A percentile compares a stretch with the other conserved stretches of the same genome.
These are phyloP conservation scores for Tenthredo mesomela DNA, from an alignment of 2,888 invertebrate species.

Conservation along the genomic window DNA sequence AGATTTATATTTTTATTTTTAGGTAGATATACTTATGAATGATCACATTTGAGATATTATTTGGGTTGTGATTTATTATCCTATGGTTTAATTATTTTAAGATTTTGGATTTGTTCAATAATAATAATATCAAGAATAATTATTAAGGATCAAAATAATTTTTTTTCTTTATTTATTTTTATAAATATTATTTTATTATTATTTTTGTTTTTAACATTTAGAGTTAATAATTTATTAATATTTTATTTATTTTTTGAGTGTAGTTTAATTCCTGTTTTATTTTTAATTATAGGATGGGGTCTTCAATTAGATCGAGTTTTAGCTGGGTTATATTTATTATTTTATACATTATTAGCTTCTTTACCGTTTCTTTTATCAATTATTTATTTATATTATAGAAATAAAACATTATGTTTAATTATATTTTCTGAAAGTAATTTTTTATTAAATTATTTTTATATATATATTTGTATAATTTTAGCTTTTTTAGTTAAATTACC, in stretches of 20 bases:
- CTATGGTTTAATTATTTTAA: constrained; percentile 75
- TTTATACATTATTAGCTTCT: constrained; percentile 86
- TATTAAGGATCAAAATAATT: constrained; percentile 77
- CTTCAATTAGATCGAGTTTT: constrained; percentile 85
- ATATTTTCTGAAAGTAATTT: constrained; percentile 62
- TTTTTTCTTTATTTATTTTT: constrained; percentile 80
- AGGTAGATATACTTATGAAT: constrained; percentile 59
- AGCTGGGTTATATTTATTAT: constrained; percentile 84
- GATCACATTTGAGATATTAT: constrained; percentile 44
- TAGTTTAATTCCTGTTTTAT: constrained; percentile 84
- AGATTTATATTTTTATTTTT: constrained; percentile 75
- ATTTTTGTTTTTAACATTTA: constrained; percentile 82
- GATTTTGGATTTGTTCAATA: constrained; percentile 82
- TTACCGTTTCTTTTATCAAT: constrained; percentile 82
- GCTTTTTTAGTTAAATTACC: constrained; percentile 88
- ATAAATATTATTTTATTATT: constrained; percentile 80
- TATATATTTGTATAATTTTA: constrained; percentile 80
- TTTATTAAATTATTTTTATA: constrained; percentile 76
- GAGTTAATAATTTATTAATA: constrained; percentile 80
- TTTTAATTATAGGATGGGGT: constrained; percentile 85
- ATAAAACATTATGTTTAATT: constrained; percentile 54
- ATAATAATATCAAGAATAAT: constrained; percentile 81
- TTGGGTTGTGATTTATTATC: constrained; percentile 59
- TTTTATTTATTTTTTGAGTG: constrained; percentile 88
- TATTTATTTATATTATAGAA: constrained; percentile 79